Evolutionary conservation across 2,113 vertebrate genomes (phyloP).

Genomic region (Passer domesticus): DNA sequence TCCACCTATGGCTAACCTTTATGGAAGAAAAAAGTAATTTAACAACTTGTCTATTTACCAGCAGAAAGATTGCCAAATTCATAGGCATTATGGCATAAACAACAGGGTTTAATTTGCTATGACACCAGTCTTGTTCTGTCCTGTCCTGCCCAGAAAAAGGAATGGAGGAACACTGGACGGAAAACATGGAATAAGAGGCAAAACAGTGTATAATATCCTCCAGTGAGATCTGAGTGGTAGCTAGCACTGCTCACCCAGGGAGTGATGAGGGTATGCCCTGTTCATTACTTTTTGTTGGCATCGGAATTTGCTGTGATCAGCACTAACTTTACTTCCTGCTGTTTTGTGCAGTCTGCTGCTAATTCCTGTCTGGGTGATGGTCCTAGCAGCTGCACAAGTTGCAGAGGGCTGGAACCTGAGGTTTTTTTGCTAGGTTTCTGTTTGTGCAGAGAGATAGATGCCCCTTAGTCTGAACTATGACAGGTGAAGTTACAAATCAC

Average conservation of each 20-base stretch:
- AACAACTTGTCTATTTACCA: neutral
- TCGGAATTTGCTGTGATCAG: neutral
- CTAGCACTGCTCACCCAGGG: neutral
- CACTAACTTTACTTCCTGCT: neutral
- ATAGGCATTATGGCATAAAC: neutral
- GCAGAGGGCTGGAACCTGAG: neutral
- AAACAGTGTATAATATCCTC: neutral
- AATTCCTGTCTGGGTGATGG: neutral
- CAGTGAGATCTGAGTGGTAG: neutral
- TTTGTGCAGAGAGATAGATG: neutral
- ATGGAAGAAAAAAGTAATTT: neutral
- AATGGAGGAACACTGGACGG: neutral
- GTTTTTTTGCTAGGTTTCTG: neutral
- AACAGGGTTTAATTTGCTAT: neutral
- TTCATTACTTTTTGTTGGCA: neutral
- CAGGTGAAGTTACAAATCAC: neutral
- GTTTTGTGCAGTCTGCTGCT: neutral
- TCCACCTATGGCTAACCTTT: constrained; percentile 22
- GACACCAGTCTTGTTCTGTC: neutral
- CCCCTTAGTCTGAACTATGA: neutral
- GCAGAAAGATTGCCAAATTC: neutral
- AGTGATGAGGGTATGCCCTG: neutral
- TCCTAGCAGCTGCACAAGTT: neutral
- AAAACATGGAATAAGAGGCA: neutral
- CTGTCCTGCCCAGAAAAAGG: neutral